phyloP scores from a whole-genome alignment of 2,797 vertebrate species.

The Mergus octosetaceus region DNA sequence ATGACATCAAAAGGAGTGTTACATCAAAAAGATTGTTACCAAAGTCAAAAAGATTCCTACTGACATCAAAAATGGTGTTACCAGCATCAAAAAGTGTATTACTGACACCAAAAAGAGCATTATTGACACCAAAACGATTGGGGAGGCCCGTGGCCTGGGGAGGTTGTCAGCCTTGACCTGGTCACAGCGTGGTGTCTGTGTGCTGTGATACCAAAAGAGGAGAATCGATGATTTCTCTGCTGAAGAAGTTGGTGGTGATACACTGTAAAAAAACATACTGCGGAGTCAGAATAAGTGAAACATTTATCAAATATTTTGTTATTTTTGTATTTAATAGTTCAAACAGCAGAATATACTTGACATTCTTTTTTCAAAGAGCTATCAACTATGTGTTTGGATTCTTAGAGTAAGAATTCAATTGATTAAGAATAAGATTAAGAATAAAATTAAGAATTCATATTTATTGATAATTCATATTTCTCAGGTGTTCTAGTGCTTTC shows the following conservation, averaged over 20 bases:
- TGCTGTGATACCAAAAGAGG: too few relatives aligned
- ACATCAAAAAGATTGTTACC: too few relatives aligned
- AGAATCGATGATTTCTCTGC: not conserved
- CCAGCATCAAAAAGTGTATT: too few relatives aligned
- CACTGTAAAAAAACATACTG: not conserved
- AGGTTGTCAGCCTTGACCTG: too few relatives aligned
- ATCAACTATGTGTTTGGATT: not conserved
- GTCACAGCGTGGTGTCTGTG: too few relatives aligned
- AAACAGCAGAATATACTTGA: not conserved
- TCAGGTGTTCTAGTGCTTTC: not conserved
- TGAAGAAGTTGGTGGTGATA: not conserved
- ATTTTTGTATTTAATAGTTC: not conserved
- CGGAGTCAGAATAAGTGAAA: not conserved
- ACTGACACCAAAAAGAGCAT: too few relatives aligned
- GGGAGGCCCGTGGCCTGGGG: too few relatives aligned
- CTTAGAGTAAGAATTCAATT: not conserved
- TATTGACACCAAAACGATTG: too few relatives aligned
- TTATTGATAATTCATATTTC: not conserved
- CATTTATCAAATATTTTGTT: not conserved
- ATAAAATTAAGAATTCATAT: not conserved
- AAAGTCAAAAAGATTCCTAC: too few relatives aligned
- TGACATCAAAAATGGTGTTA: too few relatives aligned
- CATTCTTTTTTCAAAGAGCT: not conserved
- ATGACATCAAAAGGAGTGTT: too few relatives aligned
- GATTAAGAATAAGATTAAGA: too few relatives aligned